Conservation (phyloP, 30 jellyfish, hydroid and myxozoan species). For the Phacellophora camtschatica region DNA sequence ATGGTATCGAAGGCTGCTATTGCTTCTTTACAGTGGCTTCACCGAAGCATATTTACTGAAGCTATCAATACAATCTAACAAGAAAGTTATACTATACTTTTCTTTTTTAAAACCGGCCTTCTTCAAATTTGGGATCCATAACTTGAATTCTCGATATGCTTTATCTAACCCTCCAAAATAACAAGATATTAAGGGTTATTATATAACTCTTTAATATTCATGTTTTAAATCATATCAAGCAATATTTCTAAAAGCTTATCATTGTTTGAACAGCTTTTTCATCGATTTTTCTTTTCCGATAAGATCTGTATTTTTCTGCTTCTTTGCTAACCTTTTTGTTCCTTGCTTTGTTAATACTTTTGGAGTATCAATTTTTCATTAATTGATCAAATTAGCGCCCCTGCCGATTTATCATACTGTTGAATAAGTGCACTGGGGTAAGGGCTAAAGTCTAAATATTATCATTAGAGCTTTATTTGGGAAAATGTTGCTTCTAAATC, state of each 20-base stretch:
- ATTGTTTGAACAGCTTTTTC: no score
- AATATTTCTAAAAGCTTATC: constrained; percentile 5
- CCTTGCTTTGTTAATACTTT: no score
- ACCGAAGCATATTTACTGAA: constrained; percentile 60
- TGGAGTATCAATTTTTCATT: no score
- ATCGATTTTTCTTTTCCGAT: background rate
- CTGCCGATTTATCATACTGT: no score
- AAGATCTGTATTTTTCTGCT: background rate
- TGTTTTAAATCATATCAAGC: background rate
- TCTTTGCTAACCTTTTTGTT: background rate
- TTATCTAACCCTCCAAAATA: constrained; percentile 20
- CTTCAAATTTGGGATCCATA: constrained; percentile 4
- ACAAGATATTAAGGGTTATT: constrained; percentile 9
- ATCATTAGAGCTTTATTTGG: no score
- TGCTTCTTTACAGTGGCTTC: constrained; percentile 5
- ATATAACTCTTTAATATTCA: background rate
- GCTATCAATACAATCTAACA: constrained; percentile 25
- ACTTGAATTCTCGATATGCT: constrained; percentile 34
- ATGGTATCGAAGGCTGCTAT: background rate
- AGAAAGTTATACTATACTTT: constrained; percentile 4
- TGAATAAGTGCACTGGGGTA: no score
- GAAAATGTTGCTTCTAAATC: no score
- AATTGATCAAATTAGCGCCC: no score
- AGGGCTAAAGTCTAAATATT: no score
- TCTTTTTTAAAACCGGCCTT: background rate